These are phyloP conservation scores for Struthio camelus DNA, from an alignment of 2,113 vertebrate species.

Conservation along the genomic window DNA sequence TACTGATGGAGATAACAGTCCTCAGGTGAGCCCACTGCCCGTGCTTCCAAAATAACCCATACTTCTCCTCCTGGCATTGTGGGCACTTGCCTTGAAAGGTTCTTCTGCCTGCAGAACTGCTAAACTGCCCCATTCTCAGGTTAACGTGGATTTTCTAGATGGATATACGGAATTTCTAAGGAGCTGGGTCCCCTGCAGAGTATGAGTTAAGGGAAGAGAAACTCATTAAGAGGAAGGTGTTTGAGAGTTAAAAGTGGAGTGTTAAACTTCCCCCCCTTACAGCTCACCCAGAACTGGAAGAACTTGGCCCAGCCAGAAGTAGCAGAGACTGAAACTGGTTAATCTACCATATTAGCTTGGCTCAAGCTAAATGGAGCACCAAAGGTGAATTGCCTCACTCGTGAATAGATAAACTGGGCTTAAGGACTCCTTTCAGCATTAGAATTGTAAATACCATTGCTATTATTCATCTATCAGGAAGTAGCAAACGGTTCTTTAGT, in stretches of 20 bases:
- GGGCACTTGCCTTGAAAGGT: neutral
- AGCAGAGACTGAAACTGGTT: neutral
- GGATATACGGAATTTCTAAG: neutral
- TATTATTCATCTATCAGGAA: neutral
- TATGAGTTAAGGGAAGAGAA: neutral
- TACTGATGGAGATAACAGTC: neutral
- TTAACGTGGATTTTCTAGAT: neutral
- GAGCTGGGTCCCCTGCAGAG: neutral
- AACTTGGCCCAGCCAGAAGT: neutral
- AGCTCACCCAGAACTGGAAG: neutral
- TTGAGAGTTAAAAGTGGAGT: neutral
- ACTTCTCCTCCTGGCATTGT: neutral
- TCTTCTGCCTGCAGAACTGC: neutral
- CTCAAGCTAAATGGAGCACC: neutral
- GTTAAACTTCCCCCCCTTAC: neutral
- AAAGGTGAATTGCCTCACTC: neutral
- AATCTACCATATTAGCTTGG: neutral
- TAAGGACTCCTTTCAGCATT: constrained; percentile 17
- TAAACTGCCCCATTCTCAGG: neutral
- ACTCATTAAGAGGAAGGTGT: neutral
- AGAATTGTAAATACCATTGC: constrained; percentile 9
- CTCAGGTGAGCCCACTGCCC: neutral
- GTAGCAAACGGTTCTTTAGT: neutral
- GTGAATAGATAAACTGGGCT: neutral
- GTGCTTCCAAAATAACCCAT: neutral